Evolutionary conservation across 23 tunicate genomes (phyloP).

Genomic region (Trididemnum nubilum): DNA sequence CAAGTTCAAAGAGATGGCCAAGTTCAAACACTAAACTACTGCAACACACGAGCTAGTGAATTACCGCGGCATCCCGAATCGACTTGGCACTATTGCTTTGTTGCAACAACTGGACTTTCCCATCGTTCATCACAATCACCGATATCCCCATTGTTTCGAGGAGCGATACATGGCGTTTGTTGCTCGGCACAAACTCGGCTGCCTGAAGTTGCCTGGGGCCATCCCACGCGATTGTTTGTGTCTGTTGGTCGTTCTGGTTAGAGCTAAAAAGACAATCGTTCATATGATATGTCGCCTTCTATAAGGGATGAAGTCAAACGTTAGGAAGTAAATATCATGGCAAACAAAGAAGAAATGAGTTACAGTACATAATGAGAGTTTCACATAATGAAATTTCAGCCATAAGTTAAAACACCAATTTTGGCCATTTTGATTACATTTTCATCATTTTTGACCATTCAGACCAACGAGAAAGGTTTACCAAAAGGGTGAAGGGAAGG

Average conservation of each 20-base stretch:
- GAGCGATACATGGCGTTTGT: conserved; percentile 53
- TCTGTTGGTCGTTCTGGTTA: background rate
- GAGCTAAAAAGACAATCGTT: conserved; percentile 1
- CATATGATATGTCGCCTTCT: background rate
- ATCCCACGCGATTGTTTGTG: conserved; percentile 19
- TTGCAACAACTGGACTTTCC: conserved; percentile 78
- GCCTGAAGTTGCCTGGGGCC: conserved; percentile 74
- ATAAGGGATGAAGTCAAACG: background rate
- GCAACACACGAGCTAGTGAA: too few relatives aligned
- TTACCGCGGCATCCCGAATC: conserved; percentile 57
- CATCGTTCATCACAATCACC: conserved; percentile 47
- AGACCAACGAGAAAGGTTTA: too few relatives aligned
- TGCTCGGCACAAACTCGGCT: conserved; percentile 63
- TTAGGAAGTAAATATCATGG: too few relatives aligned
- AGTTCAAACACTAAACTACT: too few relatives aligned
- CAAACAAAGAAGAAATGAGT: background rate
- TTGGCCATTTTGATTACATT: too few relatives aligned
- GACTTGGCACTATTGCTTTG: conserved; percentile 51
- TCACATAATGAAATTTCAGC: too few relatives aligned
- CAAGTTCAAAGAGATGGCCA: too few relatives aligned
- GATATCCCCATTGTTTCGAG: conserved; percentile 89
- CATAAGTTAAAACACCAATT: too few relatives aligned
- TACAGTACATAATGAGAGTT: too few relatives aligned
- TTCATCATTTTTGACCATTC: too few relatives aligned
- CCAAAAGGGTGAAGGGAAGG: too few relatives aligned